Evolutionary conservation across 2,113 vertebrate species (phyloP).

Genomic region (Hippopotamus amphibius): DNA sequence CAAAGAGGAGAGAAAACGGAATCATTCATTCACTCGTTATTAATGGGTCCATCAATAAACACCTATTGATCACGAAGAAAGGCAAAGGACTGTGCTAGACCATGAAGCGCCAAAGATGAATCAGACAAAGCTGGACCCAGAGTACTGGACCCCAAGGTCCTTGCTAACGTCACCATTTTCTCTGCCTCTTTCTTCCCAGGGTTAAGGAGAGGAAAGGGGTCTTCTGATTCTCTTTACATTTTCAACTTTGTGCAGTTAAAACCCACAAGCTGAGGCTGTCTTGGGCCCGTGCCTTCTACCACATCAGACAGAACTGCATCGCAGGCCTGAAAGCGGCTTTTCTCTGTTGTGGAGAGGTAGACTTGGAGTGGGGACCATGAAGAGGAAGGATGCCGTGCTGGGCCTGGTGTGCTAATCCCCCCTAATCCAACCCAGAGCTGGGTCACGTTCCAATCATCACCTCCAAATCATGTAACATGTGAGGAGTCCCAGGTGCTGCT

Average conservation of each 20-base stretch:
- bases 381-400: not conserved
- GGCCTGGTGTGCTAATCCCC: not conserved
- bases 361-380: not conserved
- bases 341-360: fast-evolving
- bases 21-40: not conserved
- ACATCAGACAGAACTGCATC: not conserved
- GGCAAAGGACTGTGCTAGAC: not conserved
- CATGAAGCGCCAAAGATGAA: not conserved
- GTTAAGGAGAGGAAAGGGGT: not conserved
- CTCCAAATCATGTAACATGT: not conserved
- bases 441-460: slow-evolving; percentile 29
- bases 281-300: too few relatives aligned
- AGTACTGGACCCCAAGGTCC: not conserved
- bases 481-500: not conserved
- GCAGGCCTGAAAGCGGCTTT: not conserved
- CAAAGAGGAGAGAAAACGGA: not conserved
- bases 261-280: not conserved
- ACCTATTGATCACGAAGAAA: not conserved
- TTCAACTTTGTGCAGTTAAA: not conserved
- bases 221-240: not conserved
- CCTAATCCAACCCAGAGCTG: slow-evolving; percentile 32
- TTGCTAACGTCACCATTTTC: not conserved
- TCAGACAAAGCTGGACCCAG: fast-evolving
- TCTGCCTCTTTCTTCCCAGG: not conserved
- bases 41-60: not conserved